These are phyloP conservation scores for Lycia hirtaria DNA, from an alignment of 2,888 invertebrate genomes.

Conservation along the genomic window DNA sequence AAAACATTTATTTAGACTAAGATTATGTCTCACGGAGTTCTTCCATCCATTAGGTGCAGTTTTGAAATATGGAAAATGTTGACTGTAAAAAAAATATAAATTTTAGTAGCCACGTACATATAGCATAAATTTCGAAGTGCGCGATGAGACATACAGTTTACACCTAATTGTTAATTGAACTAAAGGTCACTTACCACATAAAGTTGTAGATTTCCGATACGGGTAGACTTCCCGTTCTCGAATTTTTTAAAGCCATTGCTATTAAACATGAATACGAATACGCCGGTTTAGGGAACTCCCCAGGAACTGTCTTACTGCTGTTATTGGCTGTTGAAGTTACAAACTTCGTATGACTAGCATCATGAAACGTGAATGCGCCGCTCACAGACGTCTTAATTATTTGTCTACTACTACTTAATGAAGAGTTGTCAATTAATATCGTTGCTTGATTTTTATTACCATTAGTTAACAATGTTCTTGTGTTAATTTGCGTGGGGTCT, in stretches of 20 bases:
- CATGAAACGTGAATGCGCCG: slow-evolving; percentile 71
- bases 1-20: slow-evolving; percentile 99
- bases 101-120: not conserved
- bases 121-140: too few species aligned
- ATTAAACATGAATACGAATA: slow-evolving; percentile 99
- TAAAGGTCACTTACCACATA: slow-evolving; percentile 91
- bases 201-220: slow-evolving; percentile 99
- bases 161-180: slow-evolving; percentile 41
- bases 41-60: slow-evolving; percentile 99
- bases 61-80: slow-evolving; percentile 99
- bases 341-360: slow-evolving; percentile 75
- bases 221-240: slow-evolving; percentile 96
- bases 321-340: slow-evolving; percentile 54
- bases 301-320: slow-evolving; percentile 74
- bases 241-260: slow-evolving; percentile 98
- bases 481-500: slow-evolving; percentile 72
- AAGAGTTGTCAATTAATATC: slow-evolving; percentile 80
- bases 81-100: slow-evolving; percentile 84
- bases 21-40: slow-evolving; percentile 98
- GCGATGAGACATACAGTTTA: slow-evolving; percentile 12
- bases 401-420: slow-evolving; percentile 77
- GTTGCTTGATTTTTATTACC: slow-evolving; percentile 79
- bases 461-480: slow-evolving; percentile 81
- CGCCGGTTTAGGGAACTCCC: slow-evolving; percentile 96
- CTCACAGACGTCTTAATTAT: slow-evolving; percentile 78